phyloP scores from a whole-genome alignment of 2,113 vertebrate species.

The Odobenus rosmarus region DNA sequence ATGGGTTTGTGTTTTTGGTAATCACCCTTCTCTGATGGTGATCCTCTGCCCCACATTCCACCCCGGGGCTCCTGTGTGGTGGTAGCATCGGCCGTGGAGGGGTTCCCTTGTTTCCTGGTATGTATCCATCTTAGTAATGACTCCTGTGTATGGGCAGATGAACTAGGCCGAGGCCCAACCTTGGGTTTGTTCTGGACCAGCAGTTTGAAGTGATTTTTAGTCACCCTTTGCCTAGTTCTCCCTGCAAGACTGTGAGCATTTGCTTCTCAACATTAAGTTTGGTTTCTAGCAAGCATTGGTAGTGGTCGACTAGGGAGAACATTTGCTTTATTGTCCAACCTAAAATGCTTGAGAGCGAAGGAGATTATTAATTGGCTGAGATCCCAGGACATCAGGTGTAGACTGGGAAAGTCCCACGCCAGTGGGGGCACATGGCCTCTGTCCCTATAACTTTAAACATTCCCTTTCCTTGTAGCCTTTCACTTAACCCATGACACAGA shows the following conservation, averaged over 20 bases:
- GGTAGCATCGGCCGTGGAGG: too few relatives aligned
- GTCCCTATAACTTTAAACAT: background rate
- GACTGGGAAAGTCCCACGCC: background rate
- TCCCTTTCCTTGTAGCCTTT: background rate
- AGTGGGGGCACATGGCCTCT: background rate
- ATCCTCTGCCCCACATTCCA: background rate
- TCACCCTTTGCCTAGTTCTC: background rate
- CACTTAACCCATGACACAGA: background rate
- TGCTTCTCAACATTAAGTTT: background rate
- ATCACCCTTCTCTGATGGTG: too few relatives aligned
- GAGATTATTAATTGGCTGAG: background rate
- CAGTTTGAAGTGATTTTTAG: background rate
- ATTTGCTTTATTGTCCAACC: background rate
- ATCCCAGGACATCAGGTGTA: background rate
- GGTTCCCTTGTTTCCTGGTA: too few relatives aligned
- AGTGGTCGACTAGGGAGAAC: background rate
- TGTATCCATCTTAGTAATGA: fast-evolving
- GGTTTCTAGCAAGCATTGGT: background rate
- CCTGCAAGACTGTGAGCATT: background rate
- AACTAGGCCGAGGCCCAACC: background rate
- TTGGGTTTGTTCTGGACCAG: background rate
- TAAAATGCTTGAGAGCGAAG: background rate
- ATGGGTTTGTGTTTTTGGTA: background rate
- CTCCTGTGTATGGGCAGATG: background rate
- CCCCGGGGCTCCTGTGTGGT: fast-evolving